Conservation (phyloP, 2,888 invertebrate genomes). For the Lepidochitona cinerea region DNA sequence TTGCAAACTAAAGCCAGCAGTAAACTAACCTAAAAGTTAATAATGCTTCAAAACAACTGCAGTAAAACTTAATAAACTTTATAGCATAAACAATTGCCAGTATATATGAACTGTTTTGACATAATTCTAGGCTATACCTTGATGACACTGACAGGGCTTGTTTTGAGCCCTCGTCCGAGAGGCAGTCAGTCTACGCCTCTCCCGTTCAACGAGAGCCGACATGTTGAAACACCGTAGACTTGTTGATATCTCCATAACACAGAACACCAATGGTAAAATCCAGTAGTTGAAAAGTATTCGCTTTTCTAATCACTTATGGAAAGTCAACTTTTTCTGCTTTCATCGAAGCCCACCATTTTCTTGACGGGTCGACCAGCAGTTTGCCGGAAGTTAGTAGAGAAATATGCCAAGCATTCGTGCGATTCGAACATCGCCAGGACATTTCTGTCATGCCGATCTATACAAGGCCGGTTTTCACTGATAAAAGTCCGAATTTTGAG, state of each 20-base stretch:
- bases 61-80: no score
- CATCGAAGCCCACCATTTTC: not conserved
- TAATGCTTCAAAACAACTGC: no score
- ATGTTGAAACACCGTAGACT: not conserved
- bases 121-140: no score
- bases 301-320: not conserved
- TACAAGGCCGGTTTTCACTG: slow-evolving; percentile 34
- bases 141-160: no score
- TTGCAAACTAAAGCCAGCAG: no score
- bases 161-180: no score
- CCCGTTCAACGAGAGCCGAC: not conserved
- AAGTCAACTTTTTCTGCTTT: slow-evolving; percentile 1
- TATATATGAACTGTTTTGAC: no score
- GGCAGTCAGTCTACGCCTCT: not conserved
- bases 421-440: slow-evolving; percentile 68
- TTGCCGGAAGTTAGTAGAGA: slow-evolving; percentile 66
- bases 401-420: slow-evolving; percentile 70
- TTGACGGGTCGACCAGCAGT: not conserved
- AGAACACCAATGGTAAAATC: not conserved
- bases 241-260: not conserved
- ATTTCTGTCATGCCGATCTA: slow-evolving; percentile 56
- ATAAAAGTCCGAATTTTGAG: slow-evolving; percentile 22
- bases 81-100: no score
- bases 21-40: no score
- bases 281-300: not conserved